Evolutionary conservation across 2,113 vertebrate species (phyloP), one percentile per base, ranked within the genome.

Genomic region (Corythornis vintsioides): DNA sequence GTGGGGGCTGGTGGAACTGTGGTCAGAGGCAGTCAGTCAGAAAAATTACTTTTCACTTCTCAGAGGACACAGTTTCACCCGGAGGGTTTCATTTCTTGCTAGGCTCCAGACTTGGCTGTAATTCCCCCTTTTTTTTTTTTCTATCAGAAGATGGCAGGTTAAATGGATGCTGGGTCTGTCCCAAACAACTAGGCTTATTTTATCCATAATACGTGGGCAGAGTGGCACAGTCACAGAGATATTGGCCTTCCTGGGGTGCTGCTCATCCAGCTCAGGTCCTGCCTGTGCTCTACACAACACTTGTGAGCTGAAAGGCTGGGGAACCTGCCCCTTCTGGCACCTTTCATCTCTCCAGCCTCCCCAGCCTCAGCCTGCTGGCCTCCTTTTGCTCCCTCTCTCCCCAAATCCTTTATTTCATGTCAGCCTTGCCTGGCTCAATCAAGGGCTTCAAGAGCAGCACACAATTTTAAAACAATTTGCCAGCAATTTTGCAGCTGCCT

Each of bases 11-110:
- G 31, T 3, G 31, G 87, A 87, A 69, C 73, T 56, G 57, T 85
- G 87, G 89, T 89, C 86, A 92, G 85, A 79, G 9, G 83, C 89
- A 93, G 56, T 38, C 82, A 83, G 89, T 5, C 38, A 72, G 85
- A 94, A 93, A 93, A 93, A 94, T 89, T 89, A 53, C 94, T 95
- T 94, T 91, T 93, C 42, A 56, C 71, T 92, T 90, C 78, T 88
- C 77, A 87, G 86, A 89, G 84, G 92, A 78, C 75, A 76, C 89
- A 84, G 70, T 92, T 95, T 93, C 84, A 85, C 86, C 86, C 76
- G 67, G 14, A 85, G 63, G 63, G 66, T 82, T 94, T 86, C 22
- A 74, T 85, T 95, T 59, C 82, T 89, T 33, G 16, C 59, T 16
- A 19, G 3, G 24, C 72, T 86, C 81, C 70, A 17, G 21, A 13